A percentile compares a stretch with the other conserved stretches of the same genome.
These are phyloP conservation scores for Microvelia longipes DNA, from an alignment of 1,140 invertebrate species.

Conservation along the genomic window DNA sequence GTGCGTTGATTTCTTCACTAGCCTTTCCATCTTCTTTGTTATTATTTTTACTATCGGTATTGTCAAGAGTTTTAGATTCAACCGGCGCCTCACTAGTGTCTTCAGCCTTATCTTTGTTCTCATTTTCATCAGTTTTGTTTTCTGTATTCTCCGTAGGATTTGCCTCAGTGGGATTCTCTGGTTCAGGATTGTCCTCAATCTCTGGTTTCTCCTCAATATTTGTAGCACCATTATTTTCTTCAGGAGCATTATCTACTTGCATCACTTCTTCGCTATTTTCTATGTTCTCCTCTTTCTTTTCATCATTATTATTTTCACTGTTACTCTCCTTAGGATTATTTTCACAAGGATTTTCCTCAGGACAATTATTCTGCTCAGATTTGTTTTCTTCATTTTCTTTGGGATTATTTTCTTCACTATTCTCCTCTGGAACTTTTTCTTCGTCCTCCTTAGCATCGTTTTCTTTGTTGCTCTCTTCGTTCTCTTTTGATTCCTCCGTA, in stretches of 20 bases:
- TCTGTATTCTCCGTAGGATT: conserved; percentile 8
- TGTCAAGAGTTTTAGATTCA: no score
- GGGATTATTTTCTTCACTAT: conserved; percentile 17
- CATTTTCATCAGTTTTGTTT: neutral
- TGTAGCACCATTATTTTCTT: conserved; percentile 10
- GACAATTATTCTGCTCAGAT: conserved; percentile 12
- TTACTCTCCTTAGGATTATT: conserved; percentile 7
- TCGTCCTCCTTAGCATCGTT: conserved; percentile 23
- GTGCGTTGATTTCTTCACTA: conserved; percentile 17
- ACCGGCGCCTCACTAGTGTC: no score
- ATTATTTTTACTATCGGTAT: conserved; percentile 10
- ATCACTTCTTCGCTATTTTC: conserved; percentile 21
- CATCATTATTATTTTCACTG: conserved; percentile 14
- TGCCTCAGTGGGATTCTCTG: conserved; percentile 10
- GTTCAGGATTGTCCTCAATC: conserved; percentile 16
- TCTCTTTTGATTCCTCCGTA: conserved; percentile 14
- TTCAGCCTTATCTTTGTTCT: neutral
- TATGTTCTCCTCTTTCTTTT: conserved; percentile 18
- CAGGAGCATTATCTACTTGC: conserved; percentile 17
- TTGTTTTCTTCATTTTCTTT: conserved; percentile 15
- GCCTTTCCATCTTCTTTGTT: conserved; percentile 20
- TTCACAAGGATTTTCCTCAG: conserved; percentile 14
- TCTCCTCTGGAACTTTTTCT: no score
- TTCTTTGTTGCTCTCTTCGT: conserved; percentile 14
- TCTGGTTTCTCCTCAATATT: conserved; percentile 1